Evolutionary conservation across 2,113 vertebrate genomes (phyloP), one percentile per base, ranked within the genome.

Genomic region (Aphyosemion australe): DNA sequence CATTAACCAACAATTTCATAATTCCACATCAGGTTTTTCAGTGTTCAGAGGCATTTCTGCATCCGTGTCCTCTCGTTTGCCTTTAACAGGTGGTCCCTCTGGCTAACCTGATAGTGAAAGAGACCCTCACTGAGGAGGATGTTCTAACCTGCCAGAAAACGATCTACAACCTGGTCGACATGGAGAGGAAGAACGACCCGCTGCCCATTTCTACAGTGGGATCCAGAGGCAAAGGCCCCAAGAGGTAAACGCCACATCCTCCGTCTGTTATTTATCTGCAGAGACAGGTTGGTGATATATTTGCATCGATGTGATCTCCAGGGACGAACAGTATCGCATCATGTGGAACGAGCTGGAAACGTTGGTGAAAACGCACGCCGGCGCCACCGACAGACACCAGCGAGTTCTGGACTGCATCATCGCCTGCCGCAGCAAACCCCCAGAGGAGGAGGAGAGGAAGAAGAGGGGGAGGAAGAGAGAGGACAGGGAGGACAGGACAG

Each of bases 261-360:
- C 34, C 34, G 9, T 5, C 26, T 26, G 26, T 26, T 26, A 26
- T 26, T 26, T 5, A 26, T 26, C 26, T 26, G 9, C 34, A 37
- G n/a, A 11, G 18, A 21, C 6, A 1, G 14, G 3, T n/a, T 12
- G 5, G 10, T 61, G 5, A 55, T 50, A 3, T 48, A 12, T 32
- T 9, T 39, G 43, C 13, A 1, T 45, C 47, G 43, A 19, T 49
- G n/a, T 48, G 9, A 2, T 64, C 52, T 31, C 15, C 45, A 99
- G 97, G 67, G 97, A 99, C 14, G 97, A 99, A 48, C 97, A 99
- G 76, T 99, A 99, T 72, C 94, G 97, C n/a, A 97, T 98, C 9
- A 99, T 99, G 97, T 99, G 97, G 97, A 99, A 99, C n/a, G 97
- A 99, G 83, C 79, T 99, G 91, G 97, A 99, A 87, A 98, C 97